Evolutionary conservation across 2,113 vertebrate species (phyloP).

Genomic region (Caranx melampygus): DNA sequence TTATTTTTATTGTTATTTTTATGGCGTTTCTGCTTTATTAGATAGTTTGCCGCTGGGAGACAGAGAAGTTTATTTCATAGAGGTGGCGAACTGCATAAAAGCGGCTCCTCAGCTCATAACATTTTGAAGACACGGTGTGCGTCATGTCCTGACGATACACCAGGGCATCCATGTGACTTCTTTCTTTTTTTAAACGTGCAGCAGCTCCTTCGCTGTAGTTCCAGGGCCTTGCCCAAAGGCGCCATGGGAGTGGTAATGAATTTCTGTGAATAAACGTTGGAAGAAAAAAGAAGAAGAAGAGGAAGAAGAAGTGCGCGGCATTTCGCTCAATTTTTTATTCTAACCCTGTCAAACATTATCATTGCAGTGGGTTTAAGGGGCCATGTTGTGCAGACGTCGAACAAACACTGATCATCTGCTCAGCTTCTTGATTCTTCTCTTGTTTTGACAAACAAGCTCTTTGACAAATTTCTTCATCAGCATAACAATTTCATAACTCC

Average conservation of each 20-base stretch:
- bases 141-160: slow-evolving; percentile 41
- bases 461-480: neutral
- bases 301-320: slow-evolving; percentile 12
- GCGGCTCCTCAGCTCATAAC: slow-evolving; percentile 45
- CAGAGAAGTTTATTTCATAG: slow-evolving; percentile 55
- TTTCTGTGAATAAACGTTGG: slow-evolving; percentile 21
- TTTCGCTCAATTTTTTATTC: slow-evolving; percentile 26
- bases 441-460: neutral
- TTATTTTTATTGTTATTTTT: slow-evolving; percentile 67
- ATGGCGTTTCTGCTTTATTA: slow-evolving; percentile 65
- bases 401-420: neutral
- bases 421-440: neutral
- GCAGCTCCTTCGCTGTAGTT: neutral
- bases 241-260: slow-evolving; percentile 28
- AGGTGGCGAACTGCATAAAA: slow-evolving; percentile 56
- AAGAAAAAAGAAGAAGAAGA: neutral
- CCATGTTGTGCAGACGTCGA: neutral
- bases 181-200: slow-evolving; percentile 12
- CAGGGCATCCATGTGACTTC: slow-evolving; percentile 22
- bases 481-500: too few relatives aligned
- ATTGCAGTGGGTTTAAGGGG: neutral
- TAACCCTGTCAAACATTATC: neutral
- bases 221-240: slow-evolving; percentile 20
- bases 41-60: slow-evolving; percentile 46
- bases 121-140: slow-evolving; percentile 22